Base-by-base conservation (phyloP, 2,888 invertebrate genomes). In the Aplocera efformata region DNA sequence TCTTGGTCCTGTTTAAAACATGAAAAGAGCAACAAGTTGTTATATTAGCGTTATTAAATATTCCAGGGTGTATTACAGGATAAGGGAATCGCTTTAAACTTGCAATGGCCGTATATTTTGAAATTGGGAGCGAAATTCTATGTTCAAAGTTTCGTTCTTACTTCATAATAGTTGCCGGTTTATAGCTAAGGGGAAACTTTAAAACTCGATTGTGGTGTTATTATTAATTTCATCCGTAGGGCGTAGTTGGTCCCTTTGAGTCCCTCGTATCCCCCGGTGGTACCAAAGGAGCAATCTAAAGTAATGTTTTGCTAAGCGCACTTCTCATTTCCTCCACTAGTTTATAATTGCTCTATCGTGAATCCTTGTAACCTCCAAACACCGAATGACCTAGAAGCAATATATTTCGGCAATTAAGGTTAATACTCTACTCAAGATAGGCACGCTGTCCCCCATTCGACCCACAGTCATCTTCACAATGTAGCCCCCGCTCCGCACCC, bases 401-500 rank as follows among this genome's bases (percentile, higher is more conserved):
- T 48, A 45, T 45, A 35, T 42, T 40, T 40, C 42, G 23, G 28
- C 42, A 29, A 45, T 49, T 40, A 10, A 29, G 32, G 45, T 40
- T 49, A 40, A 41, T 46, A 50, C 28, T 40, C 37, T 20, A 32
- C 29, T 27, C 34, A 31, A 42, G 44, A 44, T 41, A 40, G 27
- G 32, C 29, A 10, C 10, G 42, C 46, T 31, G 10, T 27, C 20
- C 22, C 7, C 22, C 22, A 22, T 22, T 7, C 6, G 22, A 1
- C 6, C n/a, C 22, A 22, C n/a, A n/a, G n/a, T 22, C 13, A 17
- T 5, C 22, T 6, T 22, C 3, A 7, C 22, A 5, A 22, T 22
- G 1, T 30, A 4, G 1, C 20, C 11, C 10, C 17, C n/a, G n/a
- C n/a, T n/a, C n/a, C n/a, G n/a, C n/a, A 20, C 24, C 30, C 13